Evolutionary conservation across 2,797 vertebrate genomes (phyloP), one percentile per base, ranked within the genome.

Genomic region (Lerista edwardsae): DNA sequence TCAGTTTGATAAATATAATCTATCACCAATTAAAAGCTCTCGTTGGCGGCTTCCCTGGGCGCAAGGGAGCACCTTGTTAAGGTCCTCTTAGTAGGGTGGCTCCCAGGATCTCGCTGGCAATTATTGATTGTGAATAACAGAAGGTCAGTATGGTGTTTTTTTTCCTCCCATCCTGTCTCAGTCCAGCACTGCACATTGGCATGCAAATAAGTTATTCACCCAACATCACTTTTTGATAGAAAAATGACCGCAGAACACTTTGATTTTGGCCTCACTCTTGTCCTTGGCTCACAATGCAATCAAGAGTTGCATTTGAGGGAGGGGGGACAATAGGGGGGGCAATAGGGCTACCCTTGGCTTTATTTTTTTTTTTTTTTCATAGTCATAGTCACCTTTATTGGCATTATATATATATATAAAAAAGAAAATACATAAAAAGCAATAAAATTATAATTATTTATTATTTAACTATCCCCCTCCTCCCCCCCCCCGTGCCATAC

Each of bases 21-120:
- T 98, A 97, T 98, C 97, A 97, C 97, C 97, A 98, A 98, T 98
- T 98, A 98, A 98, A 98, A 97, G 95, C 97, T 97, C 97, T 97
- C 97, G 96, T 98, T 97, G 97, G 96, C 98, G 97, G 97, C 96
- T 96, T 96, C 97, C 97, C 97, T 96, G 96, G 90, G 96, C 97
- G 96, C 97, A 96, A 97, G 96, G 96, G 95, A 84, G 94, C 91
- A 96, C 97, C 97, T 98, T 97, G 97, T 98, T 97, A 98, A 97
- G 96, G 93, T 96, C 95, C 92, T 96, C 97, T 96, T 97, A 95
- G 97, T 94, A 94, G 97, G 97, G 96, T 96, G 96, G 96, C 96
- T 94, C 95, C 95, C 90, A 74, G 93, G 93, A 95, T 87, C 86
- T 83, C 86, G 83, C 95, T 95, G 82, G 95, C 93, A 94, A 97